Conservation (phyloP, 2,797 vertebrate species). For the Lerista edwardsae region DNA sequence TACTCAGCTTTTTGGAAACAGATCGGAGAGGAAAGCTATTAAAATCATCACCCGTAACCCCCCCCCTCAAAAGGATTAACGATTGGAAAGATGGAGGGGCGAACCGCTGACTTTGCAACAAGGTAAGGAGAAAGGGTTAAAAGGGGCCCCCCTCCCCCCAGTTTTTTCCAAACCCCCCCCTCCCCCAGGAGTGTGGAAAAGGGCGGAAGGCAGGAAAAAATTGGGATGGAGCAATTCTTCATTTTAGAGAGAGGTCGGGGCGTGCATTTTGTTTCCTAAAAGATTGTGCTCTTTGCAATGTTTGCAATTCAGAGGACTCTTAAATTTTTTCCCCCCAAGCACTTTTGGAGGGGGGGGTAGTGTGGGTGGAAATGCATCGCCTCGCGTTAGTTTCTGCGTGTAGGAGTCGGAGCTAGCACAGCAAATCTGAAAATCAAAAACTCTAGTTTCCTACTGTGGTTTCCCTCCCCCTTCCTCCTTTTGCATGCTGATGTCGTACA, state of each 20-base stretch:
- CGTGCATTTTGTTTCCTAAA: no score
- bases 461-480: no score
- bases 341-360: background rate
- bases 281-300: background rate
- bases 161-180: background rate
- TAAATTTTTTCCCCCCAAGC: background rate
- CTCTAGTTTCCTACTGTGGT: background rate
- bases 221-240: no score
- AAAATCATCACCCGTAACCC: no score
- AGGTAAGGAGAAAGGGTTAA: background rate
- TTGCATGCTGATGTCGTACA: background rate
- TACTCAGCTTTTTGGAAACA: background rate
- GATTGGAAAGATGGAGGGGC: background rate
- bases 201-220: background rate
- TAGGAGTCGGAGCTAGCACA: background rate
- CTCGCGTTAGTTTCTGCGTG: background rate
- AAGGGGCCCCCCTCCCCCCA: background rate
- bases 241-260: background rate
- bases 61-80: background rate
- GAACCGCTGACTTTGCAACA: background rate
- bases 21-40: background rate
- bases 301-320: background rate
- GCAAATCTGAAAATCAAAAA: no score
- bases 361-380: no score
- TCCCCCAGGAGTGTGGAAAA: background rate